These are phyloP conservation scores for Cyphomyrmex costatus DNA, from an alignment of 1,140 invertebrate genomes.

Conservation along the genomic window DNA sequence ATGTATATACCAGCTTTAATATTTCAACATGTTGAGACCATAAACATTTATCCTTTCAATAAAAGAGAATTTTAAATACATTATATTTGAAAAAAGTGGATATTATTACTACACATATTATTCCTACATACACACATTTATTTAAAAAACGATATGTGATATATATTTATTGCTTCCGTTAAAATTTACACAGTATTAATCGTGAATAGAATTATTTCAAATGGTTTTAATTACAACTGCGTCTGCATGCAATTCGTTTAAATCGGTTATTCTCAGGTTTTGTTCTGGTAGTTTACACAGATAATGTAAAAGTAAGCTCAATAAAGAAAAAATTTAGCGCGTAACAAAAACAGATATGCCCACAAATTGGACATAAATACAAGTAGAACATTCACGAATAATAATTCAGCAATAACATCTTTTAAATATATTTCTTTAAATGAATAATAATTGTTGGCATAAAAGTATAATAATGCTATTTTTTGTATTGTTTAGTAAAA, in stretches of 20 bases:
- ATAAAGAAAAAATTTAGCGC: neutral
- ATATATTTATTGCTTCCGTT: conserved; percentile 20
- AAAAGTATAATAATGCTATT: conserved; percentile 3
- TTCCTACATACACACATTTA: neutral
- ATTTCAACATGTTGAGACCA: neutral
- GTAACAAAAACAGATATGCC: conserved; percentile 12
- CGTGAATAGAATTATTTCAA: neutral
- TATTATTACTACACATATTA: conserved; percentile 31
- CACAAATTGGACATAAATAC: neutral
- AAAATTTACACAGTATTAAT: conserved; percentile 11
- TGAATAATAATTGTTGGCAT: conserved; percentile 1
- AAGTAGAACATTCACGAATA: neutral
- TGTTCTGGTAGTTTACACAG: neutral
- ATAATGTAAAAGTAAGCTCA: neutral
- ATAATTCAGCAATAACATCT: neutral
- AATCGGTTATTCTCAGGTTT: conserved; percentile 5
- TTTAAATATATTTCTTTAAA: neutral
- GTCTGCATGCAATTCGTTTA: neutral
- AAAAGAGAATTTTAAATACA: conserved; percentile 39
- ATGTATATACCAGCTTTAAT: neutral
- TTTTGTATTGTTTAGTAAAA: neutral
- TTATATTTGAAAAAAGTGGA: neutral
- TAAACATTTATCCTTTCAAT: neutral
- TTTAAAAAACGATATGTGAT: conserved; percentile 27
- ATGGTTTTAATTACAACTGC: conserved; percentile 15